Conservation (phyloP, 1,140 invertebrate species). For the Trigoniulus corallinus region DNA sequence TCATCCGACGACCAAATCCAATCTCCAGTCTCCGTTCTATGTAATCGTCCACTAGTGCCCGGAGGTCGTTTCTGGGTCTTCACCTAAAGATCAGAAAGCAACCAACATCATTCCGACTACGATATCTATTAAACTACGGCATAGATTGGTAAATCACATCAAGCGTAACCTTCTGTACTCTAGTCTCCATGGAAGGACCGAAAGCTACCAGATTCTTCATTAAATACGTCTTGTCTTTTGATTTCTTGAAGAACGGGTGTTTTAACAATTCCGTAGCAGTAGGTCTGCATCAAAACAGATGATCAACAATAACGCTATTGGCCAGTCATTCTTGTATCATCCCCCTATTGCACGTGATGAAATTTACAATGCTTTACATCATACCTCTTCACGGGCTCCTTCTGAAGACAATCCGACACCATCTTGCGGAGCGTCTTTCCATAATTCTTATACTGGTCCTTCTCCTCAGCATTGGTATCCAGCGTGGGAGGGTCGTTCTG, state of each 20-base stretch:
- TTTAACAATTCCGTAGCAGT: constrained; percentile 95
- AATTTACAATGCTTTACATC: too few species aligned
- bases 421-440: constrained; percentile 94
- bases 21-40: constrained; percentile 86
- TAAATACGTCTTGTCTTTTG: constrained; percentile 90
- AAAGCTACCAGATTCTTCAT: constrained; percentile 74
- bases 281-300: too few species aligned
- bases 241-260: constrained; percentile 98
- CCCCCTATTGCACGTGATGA: too few species aligned
- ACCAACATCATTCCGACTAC: not conserved
- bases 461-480: constrained; percentile 87
- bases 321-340: too few species aligned
- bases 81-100: constrained; percentile 8
- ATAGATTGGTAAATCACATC: not conserved
- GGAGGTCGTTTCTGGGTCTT: constrained; percentile 43
- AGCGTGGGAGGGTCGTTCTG: constrained; percentile 96
- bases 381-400: constrained; percentile 74
- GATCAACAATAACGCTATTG: too few species aligned
- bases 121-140: constrained; percentile 5
- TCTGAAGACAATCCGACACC: constrained; percentile 86
- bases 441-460: constrained; percentile 95
- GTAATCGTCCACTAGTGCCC: constrained; percentile 74
- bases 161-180: constrained; percentile 60
- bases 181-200: constrained; percentile 69
- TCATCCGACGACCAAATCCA: constrained; percentile 95